These are phyloP conservation scores for Rhabdophis nuchalis DNA, from an alignment of 2,797 vertebrate genomes.

Conservation along the genomic window DNA sequence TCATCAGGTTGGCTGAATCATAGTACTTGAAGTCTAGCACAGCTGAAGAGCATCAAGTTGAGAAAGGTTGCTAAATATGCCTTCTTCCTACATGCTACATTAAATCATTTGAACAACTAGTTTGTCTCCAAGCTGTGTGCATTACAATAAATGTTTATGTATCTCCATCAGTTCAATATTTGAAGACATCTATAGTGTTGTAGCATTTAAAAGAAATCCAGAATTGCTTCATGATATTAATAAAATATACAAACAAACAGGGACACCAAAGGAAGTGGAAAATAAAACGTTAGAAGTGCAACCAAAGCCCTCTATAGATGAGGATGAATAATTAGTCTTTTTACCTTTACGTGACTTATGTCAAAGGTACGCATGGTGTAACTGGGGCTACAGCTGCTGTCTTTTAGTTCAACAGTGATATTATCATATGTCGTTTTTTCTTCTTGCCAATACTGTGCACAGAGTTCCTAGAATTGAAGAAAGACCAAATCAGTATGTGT, in stretches of 20 bases:
- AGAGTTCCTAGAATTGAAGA: slow-evolving; percentile 72
- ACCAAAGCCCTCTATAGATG: background rate
- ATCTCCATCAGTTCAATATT: background rate
- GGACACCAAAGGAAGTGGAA: background rate
- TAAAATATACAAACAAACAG: background rate
- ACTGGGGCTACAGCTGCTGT: slow-evolving; percentile 60
- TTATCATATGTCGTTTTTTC: slow-evolving; percentile 76
- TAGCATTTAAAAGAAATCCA: background rate
- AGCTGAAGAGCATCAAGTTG: background rate
- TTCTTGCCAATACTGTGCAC: slow-evolving; percentile 82
- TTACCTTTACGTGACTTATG: slow-evolving; percentile 85
- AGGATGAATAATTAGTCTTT: background rate
- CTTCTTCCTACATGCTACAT: background rate
- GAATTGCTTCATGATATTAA: background rate
- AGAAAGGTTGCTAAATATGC: background rate
- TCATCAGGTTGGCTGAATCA: background rate
- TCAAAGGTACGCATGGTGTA: slow-evolving; percentile 79
- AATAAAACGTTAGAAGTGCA: background rate
- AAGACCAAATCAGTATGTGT: slow-evolving; percentile 3
- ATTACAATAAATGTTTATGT: background rate
- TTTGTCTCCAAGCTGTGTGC: no score
- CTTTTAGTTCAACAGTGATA: slow-evolving; percentile 77
- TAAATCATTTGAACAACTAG: background rate
- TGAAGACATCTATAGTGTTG: background rate
- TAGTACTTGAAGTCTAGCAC: background rate